These are phyloP conservation scores for Drosophila formosana DNA, from an alignment of 2,888 invertebrate genomes.

Conservation along the genomic window DNA sequence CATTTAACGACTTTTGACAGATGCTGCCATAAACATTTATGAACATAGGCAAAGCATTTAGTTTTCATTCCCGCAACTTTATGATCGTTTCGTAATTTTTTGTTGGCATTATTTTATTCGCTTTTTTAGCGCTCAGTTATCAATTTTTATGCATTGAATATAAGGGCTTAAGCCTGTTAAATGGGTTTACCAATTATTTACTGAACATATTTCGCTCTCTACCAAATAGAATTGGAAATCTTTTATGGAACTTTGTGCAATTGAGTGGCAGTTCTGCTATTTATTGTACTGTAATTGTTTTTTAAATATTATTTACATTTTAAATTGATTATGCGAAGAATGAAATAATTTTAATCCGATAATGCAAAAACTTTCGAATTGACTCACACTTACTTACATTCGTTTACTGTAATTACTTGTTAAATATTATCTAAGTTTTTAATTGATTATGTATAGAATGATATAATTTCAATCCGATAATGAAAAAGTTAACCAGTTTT, in stretches of 20 bases:
- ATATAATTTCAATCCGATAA: neutral
- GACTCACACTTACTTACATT: too few species aligned
- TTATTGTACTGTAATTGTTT: neutral
- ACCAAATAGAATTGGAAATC: neutral
- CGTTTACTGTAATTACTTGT: neutral
- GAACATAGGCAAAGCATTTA: slow-evolving; percentile 46
- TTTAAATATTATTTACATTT: neutral
- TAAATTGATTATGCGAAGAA: neutral
- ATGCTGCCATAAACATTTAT: slow-evolving; percentile 40
- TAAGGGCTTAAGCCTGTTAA: neutral
- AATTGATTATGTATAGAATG: neutral
- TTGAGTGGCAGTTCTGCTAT: neutral
- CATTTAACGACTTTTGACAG: slow-evolving; percentile 58
- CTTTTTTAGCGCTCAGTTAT: slow-evolving; percentile 1
- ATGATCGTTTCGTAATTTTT: neutral
- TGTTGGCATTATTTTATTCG: neutral
- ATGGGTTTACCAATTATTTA: neutral
- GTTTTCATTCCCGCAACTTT: slow-evolving; percentile 35
- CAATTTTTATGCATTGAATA: slow-evolving; percentile 30
- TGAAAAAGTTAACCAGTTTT: neutral
- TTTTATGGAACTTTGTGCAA: neutral
- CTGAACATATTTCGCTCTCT: slow-evolving; percentile 6
- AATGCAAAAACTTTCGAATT: neutral
- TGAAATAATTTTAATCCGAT: neutral
- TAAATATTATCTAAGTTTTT: neutral